Percentiles rank a stretch among this genome's conserved stretches.
Evolutionary conservation across 2,888 invertebrate genomes (phyloP).

Genomic region (Nasonovia ribisnigri): DNA sequence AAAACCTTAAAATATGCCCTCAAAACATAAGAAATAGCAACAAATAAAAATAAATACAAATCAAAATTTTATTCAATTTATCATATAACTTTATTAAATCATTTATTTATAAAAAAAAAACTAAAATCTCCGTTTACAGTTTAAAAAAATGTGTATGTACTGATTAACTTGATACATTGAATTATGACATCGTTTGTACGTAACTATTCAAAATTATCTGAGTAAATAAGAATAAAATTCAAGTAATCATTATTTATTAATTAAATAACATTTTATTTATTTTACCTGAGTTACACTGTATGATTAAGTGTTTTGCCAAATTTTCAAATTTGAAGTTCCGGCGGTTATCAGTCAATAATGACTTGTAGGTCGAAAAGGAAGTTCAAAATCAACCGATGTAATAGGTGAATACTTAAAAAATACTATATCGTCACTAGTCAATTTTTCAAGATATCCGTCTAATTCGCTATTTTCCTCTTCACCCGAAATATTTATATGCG

Average conservation of each 20-base stretch:
- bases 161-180: too few relatives aligned
- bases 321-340: constrained; percentile 35
- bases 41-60: constrained; percentile 45
- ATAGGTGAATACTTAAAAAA: constrained; percentile 23
- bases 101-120: constrained; percentile 12
- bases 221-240: constrained; percentile 26
- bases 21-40: constrained; percentile 55
- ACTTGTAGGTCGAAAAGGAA: constrained; percentile 1
- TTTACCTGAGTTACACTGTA: constrained; percentile 44
- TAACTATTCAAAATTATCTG: constrained; percentile 2
- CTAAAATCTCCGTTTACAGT: too few relatives aligned
- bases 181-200: too few relatives aligned
- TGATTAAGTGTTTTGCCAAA: constrained; percentile 34
- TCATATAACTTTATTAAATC: constrained; percentile 25
- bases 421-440: constrained; percentile 24
- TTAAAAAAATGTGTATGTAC: too few relatives aligned
- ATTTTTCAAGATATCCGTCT: constrained; percentile 26
- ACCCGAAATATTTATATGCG: constrained; percentile 24
- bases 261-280: constrained; percentile 21
- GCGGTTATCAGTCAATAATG: constrained; percentile 36
- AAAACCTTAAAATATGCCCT: constrained; percentile 55
- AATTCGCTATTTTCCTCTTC: constrained; percentile 8
- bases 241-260: constrained; percentile 37
- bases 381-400: constrained; percentile 12
- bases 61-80: constrained; percentile 41